Conservation (phyloP, 2,888 invertebrate species). For the Chymomyza caudatula region DNA sequence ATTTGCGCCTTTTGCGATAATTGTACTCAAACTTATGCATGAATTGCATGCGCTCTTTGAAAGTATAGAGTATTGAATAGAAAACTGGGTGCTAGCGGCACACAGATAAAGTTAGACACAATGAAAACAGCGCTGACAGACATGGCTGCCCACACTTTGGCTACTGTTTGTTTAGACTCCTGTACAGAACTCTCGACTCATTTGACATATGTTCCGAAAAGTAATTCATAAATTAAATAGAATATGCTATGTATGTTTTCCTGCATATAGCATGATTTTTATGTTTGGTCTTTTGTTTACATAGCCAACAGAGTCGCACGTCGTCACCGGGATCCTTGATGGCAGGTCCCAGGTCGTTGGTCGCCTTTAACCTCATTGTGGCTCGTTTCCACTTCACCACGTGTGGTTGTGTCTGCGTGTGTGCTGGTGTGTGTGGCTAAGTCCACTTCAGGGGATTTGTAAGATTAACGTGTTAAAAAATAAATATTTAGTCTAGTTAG, state of each 20-base stretch:
- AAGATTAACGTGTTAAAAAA: conserved; percentile 72
- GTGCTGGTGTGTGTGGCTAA: conserved; percentile 22
- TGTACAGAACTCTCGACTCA: conserved; percentile 35
- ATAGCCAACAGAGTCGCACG: conserved; percentile 49
- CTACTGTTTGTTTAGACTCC: conserved; percentile 67
- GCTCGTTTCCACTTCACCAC: conserved; percentile 9
- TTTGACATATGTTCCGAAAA: neutral
- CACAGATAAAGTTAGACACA: neutral
- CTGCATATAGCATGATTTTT: neutral
- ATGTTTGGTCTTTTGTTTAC: conserved; percentile 52
- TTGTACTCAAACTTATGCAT: too few species aligned
- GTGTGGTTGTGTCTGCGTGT: too few species aligned
- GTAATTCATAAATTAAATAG: neutral
- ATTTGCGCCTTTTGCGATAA: too few species aligned
- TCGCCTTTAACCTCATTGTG: neutral
- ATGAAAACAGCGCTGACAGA: neutral
- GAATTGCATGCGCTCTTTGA: too few species aligned
- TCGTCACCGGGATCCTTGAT: neutral
- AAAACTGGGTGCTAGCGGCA: neutral
- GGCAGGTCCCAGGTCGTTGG: conserved; percentile 38
- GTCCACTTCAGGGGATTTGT: conserved; percentile 64
- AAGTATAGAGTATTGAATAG: neutral
- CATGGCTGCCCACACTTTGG: neutral
- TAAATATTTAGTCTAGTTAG: conserved; percentile 72
- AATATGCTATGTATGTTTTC: neutral